These are phyloP conservation scores for Mesoclemmys tuberculata DNA, from an alignment of 2,113 vertebrate species.

Conservation along the genomic window DNA sequence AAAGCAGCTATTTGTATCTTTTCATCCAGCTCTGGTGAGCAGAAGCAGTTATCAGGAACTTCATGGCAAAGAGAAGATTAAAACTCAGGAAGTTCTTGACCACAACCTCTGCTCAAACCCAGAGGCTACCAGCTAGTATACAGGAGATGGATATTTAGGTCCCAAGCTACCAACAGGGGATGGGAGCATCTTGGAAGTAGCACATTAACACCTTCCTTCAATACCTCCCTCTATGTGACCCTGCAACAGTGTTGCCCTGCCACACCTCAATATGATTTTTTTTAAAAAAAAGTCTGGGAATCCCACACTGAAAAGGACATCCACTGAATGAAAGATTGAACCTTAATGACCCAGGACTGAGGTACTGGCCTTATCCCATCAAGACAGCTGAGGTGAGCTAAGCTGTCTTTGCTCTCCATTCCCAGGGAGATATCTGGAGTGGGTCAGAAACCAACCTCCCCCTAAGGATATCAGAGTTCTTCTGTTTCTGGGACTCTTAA, in stretches of 20 bases:
- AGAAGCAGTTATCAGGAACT: fast-evolving
- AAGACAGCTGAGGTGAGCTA: fast-evolving
- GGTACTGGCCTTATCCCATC: fast-evolving
- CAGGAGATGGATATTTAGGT: fast-evolving
- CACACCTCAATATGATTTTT: not conserved
- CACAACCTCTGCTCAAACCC: not conserved
- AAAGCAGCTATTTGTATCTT: too few species aligned
- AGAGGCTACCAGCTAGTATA: not conserved
- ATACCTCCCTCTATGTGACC: not conserved
- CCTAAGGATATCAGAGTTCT: fast-evolving
- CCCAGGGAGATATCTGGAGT: not conserved
- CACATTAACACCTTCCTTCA: not conserved
- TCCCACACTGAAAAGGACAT: not conserved
- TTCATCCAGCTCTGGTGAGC: not conserved
- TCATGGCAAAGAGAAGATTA: not conserved
- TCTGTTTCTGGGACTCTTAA: not conserved
- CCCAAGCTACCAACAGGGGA: not conserved
- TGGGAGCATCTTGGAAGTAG: not conserved
- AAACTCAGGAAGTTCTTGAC: not conserved
- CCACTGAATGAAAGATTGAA: fast-evolving
- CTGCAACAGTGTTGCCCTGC: not conserved
- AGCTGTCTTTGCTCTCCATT: fast-evolving
- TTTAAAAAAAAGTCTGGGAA: not conserved
- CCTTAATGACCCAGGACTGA: fast-evolving
- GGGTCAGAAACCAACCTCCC: fast-evolving